Conservation (phyloP, 2,113 vertebrate species). For the Protomyctophum bolini region DNA sequence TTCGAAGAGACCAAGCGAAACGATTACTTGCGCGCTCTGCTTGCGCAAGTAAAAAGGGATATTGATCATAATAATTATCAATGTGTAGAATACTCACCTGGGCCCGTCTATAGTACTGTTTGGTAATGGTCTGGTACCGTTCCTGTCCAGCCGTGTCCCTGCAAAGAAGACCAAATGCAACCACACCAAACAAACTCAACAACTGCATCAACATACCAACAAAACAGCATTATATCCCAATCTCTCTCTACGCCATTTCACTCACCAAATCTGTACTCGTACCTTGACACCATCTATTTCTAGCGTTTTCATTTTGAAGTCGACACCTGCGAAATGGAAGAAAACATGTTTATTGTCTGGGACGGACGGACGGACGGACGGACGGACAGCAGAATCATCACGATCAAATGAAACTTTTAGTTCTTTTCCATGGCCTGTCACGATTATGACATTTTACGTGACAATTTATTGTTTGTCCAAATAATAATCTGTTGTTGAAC, state of each 20-base stretch:
- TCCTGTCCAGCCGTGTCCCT: conserved; percentile 98
- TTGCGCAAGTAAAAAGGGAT: too few species aligned
- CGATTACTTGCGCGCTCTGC: too few species aligned
- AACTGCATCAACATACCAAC: background rate
- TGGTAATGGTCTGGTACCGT: conserved; percentile 96
- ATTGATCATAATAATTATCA: too few species aligned
- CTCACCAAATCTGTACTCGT: conserved; percentile 83
- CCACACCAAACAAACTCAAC: background rate
- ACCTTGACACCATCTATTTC: conserved; percentile 81
- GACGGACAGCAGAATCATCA: too few species aligned
- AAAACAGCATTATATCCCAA: background rate
- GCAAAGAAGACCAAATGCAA: conserved; percentile 47
- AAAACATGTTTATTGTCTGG: background rate
- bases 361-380: too few species aligned
- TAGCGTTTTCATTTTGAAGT: conserved; percentile 85
- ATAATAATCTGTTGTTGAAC: too few species aligned
- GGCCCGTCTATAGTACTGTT: conserved; percentile 96
- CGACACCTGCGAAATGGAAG: conserved; percentile 70
- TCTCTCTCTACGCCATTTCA: background rate
- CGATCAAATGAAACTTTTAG: too few species aligned
- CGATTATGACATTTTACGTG: too few species aligned
- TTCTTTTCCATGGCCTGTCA: background rate
- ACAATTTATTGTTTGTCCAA: too few species aligned
- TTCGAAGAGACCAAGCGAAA: too few species aligned
- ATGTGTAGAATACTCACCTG: conserved; percentile 79